Evolutionary conservation across 1,140 invertebrate species (phyloP).

Genomic region (Sesamia nonagrioides): DNA sequence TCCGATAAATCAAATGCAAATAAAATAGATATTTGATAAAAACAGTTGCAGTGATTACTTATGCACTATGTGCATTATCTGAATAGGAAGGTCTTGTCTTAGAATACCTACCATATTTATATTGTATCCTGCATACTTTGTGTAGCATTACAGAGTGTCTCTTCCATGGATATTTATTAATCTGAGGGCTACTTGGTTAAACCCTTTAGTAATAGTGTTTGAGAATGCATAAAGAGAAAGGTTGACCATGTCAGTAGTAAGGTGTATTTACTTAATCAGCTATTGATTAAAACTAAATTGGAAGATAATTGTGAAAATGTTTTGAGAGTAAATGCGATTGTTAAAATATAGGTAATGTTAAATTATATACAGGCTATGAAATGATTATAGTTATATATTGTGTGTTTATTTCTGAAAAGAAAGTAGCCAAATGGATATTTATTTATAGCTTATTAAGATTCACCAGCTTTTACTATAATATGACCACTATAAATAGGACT

Average conservation of each 20-base stretch:
- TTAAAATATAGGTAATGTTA: neutral
- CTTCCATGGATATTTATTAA: neutral
- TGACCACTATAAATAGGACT: conserved; percentile 1
- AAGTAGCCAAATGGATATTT: conserved; percentile 40
- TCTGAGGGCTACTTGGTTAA: neutral
- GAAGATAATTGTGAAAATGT: neutral
- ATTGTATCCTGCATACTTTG: neutral
- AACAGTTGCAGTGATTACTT: neutral
- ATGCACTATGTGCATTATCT: conserved; percentile 10
- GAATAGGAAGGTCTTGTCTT: neutral
- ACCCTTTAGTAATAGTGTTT: neutral
- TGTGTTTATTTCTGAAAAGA: conserved; percentile 7
- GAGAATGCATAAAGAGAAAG: neutral
- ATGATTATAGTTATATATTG: neutral
- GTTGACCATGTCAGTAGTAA: neutral
- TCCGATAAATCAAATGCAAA: neutral
- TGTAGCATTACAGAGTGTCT: neutral
- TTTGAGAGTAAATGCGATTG: neutral
- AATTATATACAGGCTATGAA: conserved; percentile 20
- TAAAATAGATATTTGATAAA: neutral
- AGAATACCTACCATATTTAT: neutral
- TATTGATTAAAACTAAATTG: conserved; percentile 16
- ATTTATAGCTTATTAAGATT: conserved; percentile 28
- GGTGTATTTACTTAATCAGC: neutral
- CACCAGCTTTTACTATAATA: neutral